Conservation (phyloP, 2,888 invertebrate species). For the Machimus rusticus region DNA sequence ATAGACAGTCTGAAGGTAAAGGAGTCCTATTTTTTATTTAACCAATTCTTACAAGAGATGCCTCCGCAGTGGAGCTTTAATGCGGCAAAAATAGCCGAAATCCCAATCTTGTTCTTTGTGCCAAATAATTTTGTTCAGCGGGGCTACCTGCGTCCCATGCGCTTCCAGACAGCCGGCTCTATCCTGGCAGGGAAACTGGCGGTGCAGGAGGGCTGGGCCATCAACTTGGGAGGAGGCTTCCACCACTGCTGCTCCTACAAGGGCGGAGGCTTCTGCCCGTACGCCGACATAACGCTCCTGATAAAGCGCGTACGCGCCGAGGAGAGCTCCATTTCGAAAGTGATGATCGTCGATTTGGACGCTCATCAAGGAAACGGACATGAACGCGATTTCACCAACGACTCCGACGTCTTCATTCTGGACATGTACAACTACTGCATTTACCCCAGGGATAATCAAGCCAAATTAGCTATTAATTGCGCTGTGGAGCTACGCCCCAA, state of each 20-base stretch:
- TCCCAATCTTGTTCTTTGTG: slow-evolving; percentile 74
- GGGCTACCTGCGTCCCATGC: slow-evolving; percentile 80
- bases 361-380: slow-evolving; percentile 95
- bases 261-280: slow-evolving; percentile 90
- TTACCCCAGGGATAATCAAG: slow-evolving; percentile 79
- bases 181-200: slow-evolving; percentile 84
- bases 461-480: slow-evolving; percentile 75
- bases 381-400: slow-evolving; percentile 78
- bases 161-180: slow-evolving; percentile 81
- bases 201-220: slow-evolving; percentile 83
- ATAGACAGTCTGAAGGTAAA: slow-evolving; percentile 75
- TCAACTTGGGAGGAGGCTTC: slow-evolving; percentile 91
- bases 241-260: slow-evolving; percentile 81
- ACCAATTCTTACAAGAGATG: slow-evolving; percentile 21
- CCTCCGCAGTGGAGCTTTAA: slow-evolving; percentile 76
- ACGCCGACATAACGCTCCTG: slow-evolving; percentile 86
- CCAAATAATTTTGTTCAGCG: slow-evolving; percentile 81
- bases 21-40: background rate
- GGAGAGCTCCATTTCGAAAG: slow-evolving; percentile 68
- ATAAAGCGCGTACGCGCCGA: slow-evolving; percentile 72
- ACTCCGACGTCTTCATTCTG: slow-evolving; percentile 80
- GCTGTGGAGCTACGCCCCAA: slow-evolving; percentile 71
- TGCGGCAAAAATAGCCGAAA: slow-evolving; percentile 82
- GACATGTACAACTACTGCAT: slow-evolving; percentile 85
- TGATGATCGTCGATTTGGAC: slow-evolving; percentile 90